A percentile compares a stretch with the other conserved stretches of the same genome.
Conservation (phyloP, 2,797 vertebrate genomes). For the Remorina albescens region DNA sequence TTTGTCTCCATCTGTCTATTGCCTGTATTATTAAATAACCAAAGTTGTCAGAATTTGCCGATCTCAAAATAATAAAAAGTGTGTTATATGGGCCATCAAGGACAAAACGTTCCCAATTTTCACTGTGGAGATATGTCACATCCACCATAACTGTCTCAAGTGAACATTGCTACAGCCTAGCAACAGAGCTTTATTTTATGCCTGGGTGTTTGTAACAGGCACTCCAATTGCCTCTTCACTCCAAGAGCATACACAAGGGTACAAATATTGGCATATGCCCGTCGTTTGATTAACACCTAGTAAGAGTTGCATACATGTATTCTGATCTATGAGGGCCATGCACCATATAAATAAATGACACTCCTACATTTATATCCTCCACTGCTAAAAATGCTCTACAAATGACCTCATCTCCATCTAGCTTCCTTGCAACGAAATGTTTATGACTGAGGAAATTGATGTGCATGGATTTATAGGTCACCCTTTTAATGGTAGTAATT, state of each 20-base stretch:
- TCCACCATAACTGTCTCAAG: slow-evolving; percentile 24
- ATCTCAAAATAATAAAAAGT: slow-evolving; percentile 22
- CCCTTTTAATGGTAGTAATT: slow-evolving; percentile 63
- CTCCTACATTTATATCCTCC: slow-evolving; percentile 20
- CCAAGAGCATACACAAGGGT: background rate
- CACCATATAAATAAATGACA: slow-evolving; percentile 15
- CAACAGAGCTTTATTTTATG: background rate
- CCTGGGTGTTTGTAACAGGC: background rate
- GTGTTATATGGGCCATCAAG: background rate
- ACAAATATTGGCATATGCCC: slow-evolving; percentile 7
- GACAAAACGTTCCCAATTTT: slow-evolving; percentile 20
- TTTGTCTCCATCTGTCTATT: slow-evolving; percentile 7
- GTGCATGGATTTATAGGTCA: slow-evolving; percentile 52
- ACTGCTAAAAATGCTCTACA: slow-evolving; percentile 49
- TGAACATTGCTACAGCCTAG: background rate
- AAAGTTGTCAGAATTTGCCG: slow-evolving; percentile 25
- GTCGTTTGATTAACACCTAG: slow-evolving; percentile 11
- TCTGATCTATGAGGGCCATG: background rate
- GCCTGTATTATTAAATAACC: slow-evolving; percentile 1
- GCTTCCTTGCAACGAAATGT: slow-evolving; percentile 53
- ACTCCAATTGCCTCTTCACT: background rate
- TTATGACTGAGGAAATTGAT: slow-evolving; percentile 68
- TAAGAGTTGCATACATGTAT: slow-evolving; percentile 14
- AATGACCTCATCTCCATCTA: slow-evolving; percentile 67
- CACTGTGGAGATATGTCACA: background rate